Percentiles rank a stretch among this genome's conserved stretches.
These are phyloP conservation scores for Dynastes hyllus DNA, from an alignment of 2,888 invertebrate species.

Conservation along the genomic window DNA sequence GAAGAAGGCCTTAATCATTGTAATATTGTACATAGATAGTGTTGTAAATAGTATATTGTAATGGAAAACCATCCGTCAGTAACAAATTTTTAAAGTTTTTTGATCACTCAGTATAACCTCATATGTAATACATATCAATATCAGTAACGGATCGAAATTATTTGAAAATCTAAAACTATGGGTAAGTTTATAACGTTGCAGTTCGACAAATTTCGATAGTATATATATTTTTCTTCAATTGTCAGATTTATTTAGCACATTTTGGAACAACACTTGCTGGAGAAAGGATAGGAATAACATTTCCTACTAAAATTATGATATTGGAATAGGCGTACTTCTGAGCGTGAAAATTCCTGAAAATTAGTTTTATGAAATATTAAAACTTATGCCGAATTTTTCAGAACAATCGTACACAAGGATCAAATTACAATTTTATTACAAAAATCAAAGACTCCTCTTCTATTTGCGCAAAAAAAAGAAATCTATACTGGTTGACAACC, in stretches of 20 bases:
- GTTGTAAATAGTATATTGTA: constrained; percentile 15
- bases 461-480: too few relatives aligned
- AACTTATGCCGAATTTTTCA: too few relatives aligned
- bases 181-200: constrained; percentile 10
- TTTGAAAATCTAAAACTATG: constrained; percentile 8
- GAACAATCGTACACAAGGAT: too few relatives aligned
- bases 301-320: too few relatives aligned
- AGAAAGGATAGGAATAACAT: too few relatives aligned
- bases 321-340: too few relatives aligned
- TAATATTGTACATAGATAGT: constrained; percentile 25
- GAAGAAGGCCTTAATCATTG: constrained; percentile 42
- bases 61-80: not conserved
- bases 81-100: not conserved
- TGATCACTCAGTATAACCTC: not conserved
- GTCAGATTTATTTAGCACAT: not conserved
- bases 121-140: constrained; percentile 12
- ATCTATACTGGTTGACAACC: too few relatives aligned
- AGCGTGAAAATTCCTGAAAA: too few relatives aligned
- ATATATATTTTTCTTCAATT: not conserved
- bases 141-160: not conserved
- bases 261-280: not conserved
- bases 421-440: too few relatives aligned
- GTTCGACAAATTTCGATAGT: not conserved
- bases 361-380: too few relatives aligned
- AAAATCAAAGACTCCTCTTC: too few relatives aligned